Percentiles rank a stretch among this genome's conserved stretches.
phyloP scores from a whole-genome alignment of 2,797 vertebrate species.

The Clarias pachynema region DNA sequence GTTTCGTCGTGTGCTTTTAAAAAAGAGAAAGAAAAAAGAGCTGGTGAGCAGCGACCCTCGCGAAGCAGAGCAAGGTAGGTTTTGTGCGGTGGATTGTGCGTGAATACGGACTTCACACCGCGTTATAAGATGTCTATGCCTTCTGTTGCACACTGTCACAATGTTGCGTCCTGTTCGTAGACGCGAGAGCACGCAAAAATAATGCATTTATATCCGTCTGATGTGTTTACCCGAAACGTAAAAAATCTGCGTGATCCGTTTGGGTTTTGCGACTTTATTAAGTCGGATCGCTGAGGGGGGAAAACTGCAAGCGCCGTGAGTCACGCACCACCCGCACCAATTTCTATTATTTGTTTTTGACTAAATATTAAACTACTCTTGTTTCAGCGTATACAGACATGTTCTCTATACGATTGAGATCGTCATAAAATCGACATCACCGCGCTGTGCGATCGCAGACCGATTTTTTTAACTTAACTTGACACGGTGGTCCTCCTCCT shows the following conservation, averaged over 20 bases:
- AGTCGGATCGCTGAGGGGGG: conserved; percentile 69
- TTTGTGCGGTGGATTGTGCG: neutral
- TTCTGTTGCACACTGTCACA: conserved; percentile 41
- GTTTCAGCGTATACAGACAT: conserved; percentile 81
- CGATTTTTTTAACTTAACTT: conserved; percentile 54
- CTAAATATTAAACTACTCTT: conserved; percentile 61
- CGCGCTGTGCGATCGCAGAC: neutral
- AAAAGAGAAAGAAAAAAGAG: neutral
- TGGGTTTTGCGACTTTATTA: conserved; percentile 48
- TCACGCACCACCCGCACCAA: conserved; percentile 69
- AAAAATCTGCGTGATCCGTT: neutral
- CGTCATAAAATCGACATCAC: conserved; percentile 16
- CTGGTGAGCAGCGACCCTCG: conserved; percentile 22
- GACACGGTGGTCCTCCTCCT: neutral
- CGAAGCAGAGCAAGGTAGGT: conserved; percentile 49
- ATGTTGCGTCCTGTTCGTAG: conserved; percentile 41
- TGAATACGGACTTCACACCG: neutral
- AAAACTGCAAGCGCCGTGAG: conserved; percentile 74
- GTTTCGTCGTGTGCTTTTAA: conserved; percentile 90
- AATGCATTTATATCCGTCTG: conserved; percentile 16
- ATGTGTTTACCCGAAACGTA: neutral
- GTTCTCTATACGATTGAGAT: conserved; percentile 54
- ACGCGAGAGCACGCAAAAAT: neutral
- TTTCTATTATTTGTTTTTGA: conserved; percentile 71
- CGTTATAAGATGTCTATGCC: conserved; percentile 9